Evolutionary conservation across 2,113 vertebrate species (phyloP).

Genomic region (Coptodon bakossiorum): DNA sequence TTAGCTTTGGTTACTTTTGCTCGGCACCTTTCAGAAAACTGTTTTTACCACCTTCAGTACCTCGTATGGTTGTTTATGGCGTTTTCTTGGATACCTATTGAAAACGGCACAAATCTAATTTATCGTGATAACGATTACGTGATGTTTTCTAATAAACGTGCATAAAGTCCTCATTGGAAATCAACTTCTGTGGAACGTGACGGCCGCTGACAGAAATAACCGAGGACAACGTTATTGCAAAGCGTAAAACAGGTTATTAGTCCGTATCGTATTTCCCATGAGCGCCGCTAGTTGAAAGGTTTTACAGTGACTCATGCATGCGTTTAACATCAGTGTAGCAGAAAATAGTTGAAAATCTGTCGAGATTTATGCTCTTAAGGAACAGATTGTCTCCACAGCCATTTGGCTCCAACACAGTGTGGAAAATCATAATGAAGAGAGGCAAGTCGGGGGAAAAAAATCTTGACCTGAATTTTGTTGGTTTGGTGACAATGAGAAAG

Average conservation of each 20-base stretch:
- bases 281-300: not conserved
- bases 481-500: slow-evolving; percentile 82
- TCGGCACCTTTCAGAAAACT: not conserved
- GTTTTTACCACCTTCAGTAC: not conserved
- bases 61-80: not conserved
- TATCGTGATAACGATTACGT: not conserved
- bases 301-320: slow-evolving; percentile 8
- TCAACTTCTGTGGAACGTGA: not conserved
- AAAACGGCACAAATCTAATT: not conserved
- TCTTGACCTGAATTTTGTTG: slow-evolving; percentile 79
- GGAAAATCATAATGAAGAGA: slow-evolving; percentile 53
- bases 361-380: slow-evolving; percentile 14
- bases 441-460: slow-evolving; percentile 12
- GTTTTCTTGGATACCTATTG: not conserved
- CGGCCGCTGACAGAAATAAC: not conserved
- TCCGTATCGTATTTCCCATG: not conserved
- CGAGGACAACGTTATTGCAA: not conserved
- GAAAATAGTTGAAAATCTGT: slow-evolving; percentile 31
- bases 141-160: not conserved
- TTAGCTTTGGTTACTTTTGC: not conserved
- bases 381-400: slow-evolving; percentile 39
- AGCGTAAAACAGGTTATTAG: not conserved
- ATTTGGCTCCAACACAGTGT: slow-evolving; percentile 62
- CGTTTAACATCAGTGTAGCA: slow-evolving; percentile 10
- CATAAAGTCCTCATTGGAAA: not conserved